Base-by-base conservation (phyloP, 2,797 vertebrate genomes). In the Gadopsis bispinosus region DNA sequence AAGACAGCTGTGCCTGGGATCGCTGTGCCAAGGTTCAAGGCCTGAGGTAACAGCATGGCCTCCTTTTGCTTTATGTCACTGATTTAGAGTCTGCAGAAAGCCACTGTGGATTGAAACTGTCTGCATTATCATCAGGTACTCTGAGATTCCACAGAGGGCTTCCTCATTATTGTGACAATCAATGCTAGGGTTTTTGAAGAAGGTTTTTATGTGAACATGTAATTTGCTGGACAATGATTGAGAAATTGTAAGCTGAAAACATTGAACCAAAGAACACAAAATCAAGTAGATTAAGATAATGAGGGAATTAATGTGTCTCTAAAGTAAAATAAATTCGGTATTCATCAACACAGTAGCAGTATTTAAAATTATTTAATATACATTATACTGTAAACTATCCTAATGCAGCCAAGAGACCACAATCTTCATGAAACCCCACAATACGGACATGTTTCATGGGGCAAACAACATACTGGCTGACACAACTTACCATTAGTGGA, bases 1-100 rank as follows among this genome's bases (percentile, higher is more conserved):
- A 91, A 86, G 81, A 88, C 93, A 94, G 93, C 91, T 93, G 94
- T 75, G 84, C 54, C 64, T 83, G 82, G 37, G 81, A 73, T 77
- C 13, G 73, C 78, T 68, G 77, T 77, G 85, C 84, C 86, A 88
- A 83, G 84, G 83, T 90, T 86, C 77, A 77, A 63, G 67, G 85
- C 83, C 89, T 67, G 86, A 87, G 87, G 81, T 73, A 90, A 87
- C 86, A 88, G 75, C 86, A 77, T 62, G 88, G 82, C 79, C 85
- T 86, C 84, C 47, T 84, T 85, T 81, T 61, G 47, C 86, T 71
- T 83, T 45, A 53, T 83, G 83, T 83, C 75, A 66, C 75, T 62
- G 47, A 68, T 63, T 73, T 68, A 66, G 53, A 73, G 69, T 61
- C 69, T 83, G 60, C 41, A 60, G 62, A 77, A 64, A 53, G 76